Percentiles rank a stretch among this genome's conserved stretches.
phyloP scores from a whole-genome alignment of 35 echinoderm and acorn worm genomes.

The Eucidaris tribuloides region DNA sequence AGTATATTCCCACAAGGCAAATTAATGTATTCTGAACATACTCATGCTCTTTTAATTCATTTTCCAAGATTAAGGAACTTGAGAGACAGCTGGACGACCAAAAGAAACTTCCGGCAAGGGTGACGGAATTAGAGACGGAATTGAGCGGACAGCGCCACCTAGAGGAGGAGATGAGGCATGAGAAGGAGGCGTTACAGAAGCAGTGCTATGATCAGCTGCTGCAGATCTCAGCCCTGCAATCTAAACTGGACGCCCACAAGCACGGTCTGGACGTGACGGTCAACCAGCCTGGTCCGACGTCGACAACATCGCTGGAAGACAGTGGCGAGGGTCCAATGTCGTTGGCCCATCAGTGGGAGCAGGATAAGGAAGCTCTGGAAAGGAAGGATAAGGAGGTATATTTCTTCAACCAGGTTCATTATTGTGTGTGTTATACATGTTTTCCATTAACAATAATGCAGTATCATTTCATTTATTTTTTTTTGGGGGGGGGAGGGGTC shows the following conservation, averaged over 20 bases:
- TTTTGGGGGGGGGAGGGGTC: too few relatives aligned
- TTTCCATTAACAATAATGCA: too few relatives aligned
- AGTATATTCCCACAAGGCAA: too few relatives aligned
- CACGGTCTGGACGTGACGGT: constrained; percentile 59
- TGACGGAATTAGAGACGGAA: constrained; percentile 56
- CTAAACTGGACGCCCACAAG: constrained; percentile 75
- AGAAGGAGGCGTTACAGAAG: constrained; percentile 87
- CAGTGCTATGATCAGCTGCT: constrained; percentile 79
- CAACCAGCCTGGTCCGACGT: not conserved
- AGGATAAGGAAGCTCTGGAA: constrained; percentile 91
- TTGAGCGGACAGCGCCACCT: constrained; percentile 40
- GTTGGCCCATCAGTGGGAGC: constrained; percentile 76
- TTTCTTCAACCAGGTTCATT: too few relatives aligned
- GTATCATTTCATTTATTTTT: too few relatives aligned
- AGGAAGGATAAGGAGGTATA: constrained; percentile 94
- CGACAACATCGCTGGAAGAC: not conserved
- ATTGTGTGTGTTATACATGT: too few relatives aligned
- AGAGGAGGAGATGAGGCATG: constrained; percentile 75
- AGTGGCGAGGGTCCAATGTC: constrained; percentile 25
- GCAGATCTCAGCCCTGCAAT: constrained; percentile 81
- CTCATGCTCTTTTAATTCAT: too few relatives aligned
- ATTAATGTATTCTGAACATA: too few relatives aligned
- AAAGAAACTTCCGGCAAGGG: constrained; percentile 14
- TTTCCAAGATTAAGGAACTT: constrained; percentile 63
- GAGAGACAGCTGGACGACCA: constrained; percentile 72